Conservation (phyloP, 1,140 invertebrate species). For the Pseudomyrmex cubaensis region DNA sequence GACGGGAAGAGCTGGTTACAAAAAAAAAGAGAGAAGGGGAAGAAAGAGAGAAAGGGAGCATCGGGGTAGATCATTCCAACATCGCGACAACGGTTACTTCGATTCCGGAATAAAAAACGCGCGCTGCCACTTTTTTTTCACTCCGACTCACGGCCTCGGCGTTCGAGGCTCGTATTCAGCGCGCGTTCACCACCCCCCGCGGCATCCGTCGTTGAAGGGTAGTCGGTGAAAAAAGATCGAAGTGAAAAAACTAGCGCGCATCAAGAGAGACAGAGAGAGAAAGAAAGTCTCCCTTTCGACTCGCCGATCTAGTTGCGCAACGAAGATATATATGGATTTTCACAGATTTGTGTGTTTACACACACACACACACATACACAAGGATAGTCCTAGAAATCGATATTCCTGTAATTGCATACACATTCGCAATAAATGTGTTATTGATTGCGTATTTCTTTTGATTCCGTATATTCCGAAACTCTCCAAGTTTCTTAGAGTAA, state of each 20-base stretch:
- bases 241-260: constrained; percentile 63
- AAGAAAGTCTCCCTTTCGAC: constrained; percentile 49
- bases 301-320: constrained; percentile 52
- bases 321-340: constrained; percentile 17
- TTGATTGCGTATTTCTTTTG: not conserved
- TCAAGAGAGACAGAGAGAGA: constrained; percentile 36
- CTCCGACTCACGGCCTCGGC: not conserved
- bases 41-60: not conserved
- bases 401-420: too few species aligned
- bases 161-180: constrained; percentile 63
- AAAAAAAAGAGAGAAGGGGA: constrained; percentile 14
- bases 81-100: constrained; percentile 68
- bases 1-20: constrained; percentile 19
- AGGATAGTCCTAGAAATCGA: not conserved
- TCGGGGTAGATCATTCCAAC: constrained; percentile 46
- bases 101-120: constrained; percentile 68
- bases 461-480: not conserved
- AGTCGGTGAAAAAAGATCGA: constrained; percentile 36
- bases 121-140: constrained; percentile 12
- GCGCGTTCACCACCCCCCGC: constrained; percentile 18
- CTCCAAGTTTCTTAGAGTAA: too few species aligned
- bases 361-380: too few species aligned
- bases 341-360: not conserved
- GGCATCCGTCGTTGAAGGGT: not conserved
- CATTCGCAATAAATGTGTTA: not conserved